These are phyloP conservation scores for Thereva nobilitata DNA, from an alignment of 2,888 invertebrate genomes.

Conservation along the genomic window DNA sequence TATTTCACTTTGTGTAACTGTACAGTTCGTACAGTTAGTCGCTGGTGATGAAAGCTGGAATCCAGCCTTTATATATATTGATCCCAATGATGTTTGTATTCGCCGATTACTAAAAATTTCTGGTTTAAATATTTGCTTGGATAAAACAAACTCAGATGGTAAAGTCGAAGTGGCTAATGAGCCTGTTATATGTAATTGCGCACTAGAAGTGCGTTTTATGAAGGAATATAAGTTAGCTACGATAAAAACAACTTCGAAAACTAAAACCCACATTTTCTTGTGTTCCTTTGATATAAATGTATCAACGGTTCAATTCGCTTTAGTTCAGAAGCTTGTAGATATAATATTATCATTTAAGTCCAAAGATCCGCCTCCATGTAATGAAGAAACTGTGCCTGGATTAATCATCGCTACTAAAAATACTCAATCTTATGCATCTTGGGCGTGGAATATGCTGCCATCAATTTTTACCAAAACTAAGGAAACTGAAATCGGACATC, in stretches of 20 bases:
- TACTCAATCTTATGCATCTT: constrained; percentile 62
- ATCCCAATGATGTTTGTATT: constrained; percentile 66
- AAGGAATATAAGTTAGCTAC: constrained; percentile 62
- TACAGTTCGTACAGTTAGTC: constrained; percentile 79
- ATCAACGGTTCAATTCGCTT: constrained; percentile 70
- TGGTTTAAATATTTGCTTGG: constrained; percentile 89
- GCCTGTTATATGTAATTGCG: constrained; percentile 88
- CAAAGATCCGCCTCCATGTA: constrained; percentile 62
- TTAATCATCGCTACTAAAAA: not conserved
- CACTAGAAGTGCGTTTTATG: constrained; percentile 73
- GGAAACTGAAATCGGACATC: not conserved
- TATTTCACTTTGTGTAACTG: constrained; percentile 90
- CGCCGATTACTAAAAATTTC: constrained; percentile 79
- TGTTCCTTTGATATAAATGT: constrained; percentile 72
- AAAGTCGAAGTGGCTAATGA: constrained; percentile 93
- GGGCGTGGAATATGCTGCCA: constrained; percentile 73
- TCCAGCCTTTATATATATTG: constrained; percentile 78
- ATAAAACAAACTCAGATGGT: constrained; percentile 86
- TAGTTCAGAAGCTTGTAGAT: constrained; percentile 71
- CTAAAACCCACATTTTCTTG: constrained; percentile 70
- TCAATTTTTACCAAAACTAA: constrained; percentile 58
- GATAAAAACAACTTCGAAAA: constrained; percentile 62
- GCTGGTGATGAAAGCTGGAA: constrained; percentile 83
- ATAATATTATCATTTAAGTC: constrained; percentile 69
- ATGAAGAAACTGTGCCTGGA: not conserved